Conservation (phyloP, 2,113 vertebrate genomes). For the Rhagologus leucostigma region DNA sequence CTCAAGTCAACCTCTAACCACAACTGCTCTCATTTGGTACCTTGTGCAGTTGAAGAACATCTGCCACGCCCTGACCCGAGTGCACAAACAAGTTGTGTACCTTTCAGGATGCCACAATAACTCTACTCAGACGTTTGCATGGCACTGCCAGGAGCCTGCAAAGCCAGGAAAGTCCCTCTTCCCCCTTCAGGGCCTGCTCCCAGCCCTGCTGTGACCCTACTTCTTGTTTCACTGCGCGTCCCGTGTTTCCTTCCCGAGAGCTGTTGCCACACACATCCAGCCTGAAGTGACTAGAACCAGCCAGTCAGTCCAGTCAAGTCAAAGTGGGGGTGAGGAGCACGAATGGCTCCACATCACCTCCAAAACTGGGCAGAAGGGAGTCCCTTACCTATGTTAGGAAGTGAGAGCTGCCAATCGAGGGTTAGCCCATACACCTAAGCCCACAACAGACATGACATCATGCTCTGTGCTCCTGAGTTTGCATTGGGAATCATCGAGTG, state of each 20-base stretch:
- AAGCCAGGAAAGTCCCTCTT: not conserved
- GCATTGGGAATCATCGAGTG: not conserved
- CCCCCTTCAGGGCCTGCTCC: not conserved
- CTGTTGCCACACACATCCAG: not conserved
- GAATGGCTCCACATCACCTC: rapidly evolving
- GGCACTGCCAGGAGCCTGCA: not conserved
- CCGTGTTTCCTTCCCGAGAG: not conserved
- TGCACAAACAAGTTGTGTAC: not conserved
- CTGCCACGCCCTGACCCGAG: not conserved
- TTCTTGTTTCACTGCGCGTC: not conserved
- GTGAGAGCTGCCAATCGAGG: not conserved
- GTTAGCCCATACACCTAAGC: not conserved
- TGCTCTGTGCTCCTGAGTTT: not conserved
- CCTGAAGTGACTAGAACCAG: rapidly evolving
- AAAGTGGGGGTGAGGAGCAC: rapidly evolving
- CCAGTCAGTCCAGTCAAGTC: not conserved
- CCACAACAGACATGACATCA: not conserved
- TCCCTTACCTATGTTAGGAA: not conserved
- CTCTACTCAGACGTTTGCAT: not conserved
- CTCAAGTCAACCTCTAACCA: not conserved
- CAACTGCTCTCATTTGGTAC: not conserved
- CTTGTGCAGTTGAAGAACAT: not conserved
- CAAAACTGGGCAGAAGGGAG: not conserved
- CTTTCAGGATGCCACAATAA: not conserved
- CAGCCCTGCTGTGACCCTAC: not conserved